phyloP scores from a whole-genome alignment of 1,140 invertebrate genomes.

The Drosophila orosa region DNA sequence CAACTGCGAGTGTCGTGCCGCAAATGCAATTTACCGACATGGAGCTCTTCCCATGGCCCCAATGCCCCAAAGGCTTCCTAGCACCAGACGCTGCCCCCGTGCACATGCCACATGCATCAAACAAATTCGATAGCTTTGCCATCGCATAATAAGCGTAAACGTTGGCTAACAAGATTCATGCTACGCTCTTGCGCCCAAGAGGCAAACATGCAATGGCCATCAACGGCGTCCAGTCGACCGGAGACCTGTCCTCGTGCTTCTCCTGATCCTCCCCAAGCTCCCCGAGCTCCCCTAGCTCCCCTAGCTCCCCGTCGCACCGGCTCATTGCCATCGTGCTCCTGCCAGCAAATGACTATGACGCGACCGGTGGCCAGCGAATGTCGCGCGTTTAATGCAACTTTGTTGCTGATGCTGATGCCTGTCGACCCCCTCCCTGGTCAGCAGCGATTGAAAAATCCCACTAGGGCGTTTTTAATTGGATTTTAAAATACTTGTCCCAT shows the following conservation, averaged over 20 bases:
- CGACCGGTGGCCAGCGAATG: conserved; percentile 69
- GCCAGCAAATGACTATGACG: conserved; percentile 44
- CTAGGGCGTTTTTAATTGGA: conserved; percentile 80
- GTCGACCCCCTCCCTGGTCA: conserved; percentile 29
- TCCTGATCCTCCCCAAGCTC: not conserved
- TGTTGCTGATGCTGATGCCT: conserved; percentile 66
- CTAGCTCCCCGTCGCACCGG: not conserved
- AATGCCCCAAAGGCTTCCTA: conserved; percentile 15
- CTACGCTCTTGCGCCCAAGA: conserved; percentile 76
- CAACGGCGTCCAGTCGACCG: conserved; percentile 54
- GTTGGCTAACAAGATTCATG: conserved; percentile 83
- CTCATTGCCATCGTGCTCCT: conserved; percentile 21
- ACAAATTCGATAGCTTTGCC: conserved; percentile 81
- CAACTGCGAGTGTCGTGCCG: conserved; percentile 76
- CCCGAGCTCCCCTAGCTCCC: not conserved
- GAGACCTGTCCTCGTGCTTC: conserved; percentile 3
- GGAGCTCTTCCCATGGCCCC: conserved; percentile 24
- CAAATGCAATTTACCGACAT: conserved; percentile 73
- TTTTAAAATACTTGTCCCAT: conserved; percentile 83
- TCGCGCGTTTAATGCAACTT: conserved; percentile 80
- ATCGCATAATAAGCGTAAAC: conserved; percentile 81
- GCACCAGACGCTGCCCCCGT: conserved; percentile 4
- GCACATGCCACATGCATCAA: conserved; percentile 68
- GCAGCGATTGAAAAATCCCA: conserved; percentile 81
- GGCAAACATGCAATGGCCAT: conserved; percentile 81